phyloP scores from a whole-genome alignment of 2,113 vertebrate genomes.

The Hiodon tergisus region DNA sequence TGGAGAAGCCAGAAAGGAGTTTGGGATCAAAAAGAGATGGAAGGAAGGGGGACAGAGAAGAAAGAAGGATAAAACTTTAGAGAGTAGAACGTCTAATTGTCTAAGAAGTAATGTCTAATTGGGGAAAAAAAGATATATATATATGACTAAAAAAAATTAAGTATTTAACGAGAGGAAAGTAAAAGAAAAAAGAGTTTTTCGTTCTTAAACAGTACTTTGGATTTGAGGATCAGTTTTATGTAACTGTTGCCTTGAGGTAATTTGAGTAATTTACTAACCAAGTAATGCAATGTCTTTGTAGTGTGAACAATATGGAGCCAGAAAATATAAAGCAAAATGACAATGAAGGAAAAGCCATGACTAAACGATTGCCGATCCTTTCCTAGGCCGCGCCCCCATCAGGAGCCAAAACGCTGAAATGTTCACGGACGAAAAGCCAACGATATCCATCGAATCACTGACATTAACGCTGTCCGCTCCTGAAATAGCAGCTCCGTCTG shows the following conservation, averaged over 20 bases:
- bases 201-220: no score
- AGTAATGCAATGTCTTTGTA: not conserved
- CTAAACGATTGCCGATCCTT: no score
- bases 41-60: not conserved
- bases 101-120: no score
- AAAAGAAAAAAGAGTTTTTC: not conserved
- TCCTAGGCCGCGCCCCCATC: no score
- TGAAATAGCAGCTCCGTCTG: not conserved
- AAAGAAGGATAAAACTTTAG: not conserved
- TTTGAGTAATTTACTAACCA: no score
- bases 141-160: no score
- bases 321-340: not conserved
- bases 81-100: no score
- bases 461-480: not conserved
- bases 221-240: not conserved
- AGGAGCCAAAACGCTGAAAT: no score
- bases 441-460: no score
- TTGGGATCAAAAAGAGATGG: not conserved
- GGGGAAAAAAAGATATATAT: no score
- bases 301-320: not conserved
- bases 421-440: no score
- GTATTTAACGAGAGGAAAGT: not conserved
- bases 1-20: not conserved
- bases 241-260: not conserved
- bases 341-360: no score